Base-by-base conservation (phyloP, 53 echinoderm and acorn worm species). In the Holothuria scabra region DNA sequence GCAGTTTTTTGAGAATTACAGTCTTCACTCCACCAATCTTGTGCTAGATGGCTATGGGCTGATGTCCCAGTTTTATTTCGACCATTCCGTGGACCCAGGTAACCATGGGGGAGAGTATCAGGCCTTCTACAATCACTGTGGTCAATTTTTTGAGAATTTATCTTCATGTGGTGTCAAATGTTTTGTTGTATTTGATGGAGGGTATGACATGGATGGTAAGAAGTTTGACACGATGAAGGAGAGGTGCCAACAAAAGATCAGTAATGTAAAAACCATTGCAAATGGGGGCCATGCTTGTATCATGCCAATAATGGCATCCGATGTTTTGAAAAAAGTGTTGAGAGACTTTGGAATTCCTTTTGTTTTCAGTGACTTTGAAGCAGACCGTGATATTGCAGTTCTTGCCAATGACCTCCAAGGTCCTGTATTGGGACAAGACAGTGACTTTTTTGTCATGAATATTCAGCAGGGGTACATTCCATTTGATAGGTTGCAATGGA, bases 391-490 rank as follows among this genome's bases (percentile, higher is more conserved):
- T 31, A 90, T 92, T 46, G 90, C 88, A 12, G 79, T 85, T 1
- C 70, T 97, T 41, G 97, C 94, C 30, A 97, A 97, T 79, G 84
- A 78, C 9, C 89, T 86, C 85, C 60, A 83, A 26, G 94, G 97
- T 63, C 85, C 94, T 22, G 94, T 92, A 12, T 66, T 89, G n/a
- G 90, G 92, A 12, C 84, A 89, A 34, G 97, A 97, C 59, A 97
- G 97, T 56, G 97, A 97, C 76, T 97, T 97, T 87, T 92, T 83
- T 66, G 64, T 94, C 59, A 90, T 94, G 90, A 90, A 94, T 56
- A 65, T 97, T 60, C 86, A 66, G 28, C 92, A 74, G 18, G 97
- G 97, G 26, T 97, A 94, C 79, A 90, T 97, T 28, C 91, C 90
- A 20, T 66, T 97, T 65, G 85, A 90, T 49, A 26, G 67, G 46